Base-by-base conservation (phyloP, 2,113 vertebrate genomes). In the Myotis lucifugus region DNA sequence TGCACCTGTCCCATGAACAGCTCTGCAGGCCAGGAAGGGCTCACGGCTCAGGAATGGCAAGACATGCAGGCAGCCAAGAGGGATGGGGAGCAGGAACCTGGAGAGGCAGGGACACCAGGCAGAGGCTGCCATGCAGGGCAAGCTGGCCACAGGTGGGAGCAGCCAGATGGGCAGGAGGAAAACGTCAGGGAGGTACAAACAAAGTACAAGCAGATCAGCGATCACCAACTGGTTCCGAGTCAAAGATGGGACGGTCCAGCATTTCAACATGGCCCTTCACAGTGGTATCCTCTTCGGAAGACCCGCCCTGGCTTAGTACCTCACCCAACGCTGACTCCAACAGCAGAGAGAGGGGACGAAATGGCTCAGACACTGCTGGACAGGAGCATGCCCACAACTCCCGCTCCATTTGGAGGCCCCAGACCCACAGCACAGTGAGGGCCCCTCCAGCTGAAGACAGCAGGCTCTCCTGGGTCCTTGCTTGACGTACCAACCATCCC, bases 341-440 rank as follows among this genome's bases (percentile, higher is more conserved):
- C 2, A 17, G 21, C 34, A 27, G 17, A 37, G 15, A 29, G 34
- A 48, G 40, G 48, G 12, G 40, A 48, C 27, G 0, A 32, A 46
- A 18, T 4, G 27, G 37, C 23, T 25, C 23, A 21, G 70, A 42
- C 70, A 27, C 37, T 40, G 21, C 37, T 70, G 34, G 37, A 40
- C 21, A 34, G 37, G 69, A 72, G 34, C 34, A 5, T 40, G 69
- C 37, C 69, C 29, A 13, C 37, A 11, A 25, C 5, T 40, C 37
- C 21, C 17, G 2, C 23, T 40, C 3, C 0, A 3, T 11, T 34
- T 4, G 14, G 17, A 34, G 25, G 7, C 27, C 50, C 6, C 4
- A 18, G 19, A 40, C 2, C 2, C 3, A 29, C 19, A 0, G 40
- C 10, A 3, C 0, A 0, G 17, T 1, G 3, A 2, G 5, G n/a